Base-by-base conservation (phyloP, 2,888 invertebrate genomes). In the Xestia sexstrigata region DNA sequence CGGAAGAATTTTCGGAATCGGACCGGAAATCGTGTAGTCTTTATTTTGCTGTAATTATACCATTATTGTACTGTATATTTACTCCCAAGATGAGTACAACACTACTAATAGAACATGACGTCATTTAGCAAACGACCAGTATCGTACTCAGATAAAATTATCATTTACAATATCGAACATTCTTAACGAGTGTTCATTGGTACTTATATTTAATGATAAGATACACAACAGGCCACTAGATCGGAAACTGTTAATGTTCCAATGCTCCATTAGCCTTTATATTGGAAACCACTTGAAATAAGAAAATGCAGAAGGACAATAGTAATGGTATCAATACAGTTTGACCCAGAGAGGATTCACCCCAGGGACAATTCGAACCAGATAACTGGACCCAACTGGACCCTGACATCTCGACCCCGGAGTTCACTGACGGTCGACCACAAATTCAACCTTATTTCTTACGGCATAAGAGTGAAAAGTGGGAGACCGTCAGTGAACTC, bases 151-250 rank as follows among this genome's bases (percentile, higher is more conserved):
- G 63, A 83, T 83, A 78, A 69, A 55, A 83, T 67, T 42, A 68
- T 39, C 71, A 35, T 74, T 65, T 63, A 74, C 72, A 70, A 23
- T 82, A 82, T 74, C 71, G 55, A 65, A 70, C 35, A 73, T 62
- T 74, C 71, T 65, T 78, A 85, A 82, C 70, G 71, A 62, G 67
- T 75, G 62, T 68, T 70, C 62, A 62, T 60, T 58, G 74, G 67
- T 68, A 72, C 52, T 85, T 63, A 87, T 76, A 85, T 78, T 88
- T 85, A 82, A 85, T 76, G 85, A 82, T 88, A 85, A 85, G 72
- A 78, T 45, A 76, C 42, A 81, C 86, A 85, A 66, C 72, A 76
- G 78, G 83, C 67, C 76, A 82, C 49, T 82, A 88, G 88, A 78
- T 88, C 86, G 86, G 85, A 85, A 85, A 82, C 76, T 70, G 76